phyloP scores from a whole-genome alignment of 2,797 vertebrate genomes.

The Micrastur ruficollis region DNA sequence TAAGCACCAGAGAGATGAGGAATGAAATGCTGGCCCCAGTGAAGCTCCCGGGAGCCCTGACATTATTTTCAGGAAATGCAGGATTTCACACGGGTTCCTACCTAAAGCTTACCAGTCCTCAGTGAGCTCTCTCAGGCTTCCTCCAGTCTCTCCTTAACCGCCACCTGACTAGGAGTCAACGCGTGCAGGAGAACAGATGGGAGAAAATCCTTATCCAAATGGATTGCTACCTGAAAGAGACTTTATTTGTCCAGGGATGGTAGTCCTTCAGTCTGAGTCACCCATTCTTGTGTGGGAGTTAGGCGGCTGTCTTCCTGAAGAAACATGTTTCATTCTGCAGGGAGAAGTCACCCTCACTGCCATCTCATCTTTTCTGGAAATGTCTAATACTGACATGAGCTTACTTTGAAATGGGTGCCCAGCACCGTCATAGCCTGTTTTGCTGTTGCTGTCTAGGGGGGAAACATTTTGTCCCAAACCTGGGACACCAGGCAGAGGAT shows the following conservation, averaged over 20 bases:
- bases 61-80: not conserved
- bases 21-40: not conserved
- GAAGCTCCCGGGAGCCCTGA: not conserved
- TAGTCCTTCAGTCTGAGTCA: constrained; percentile 44
- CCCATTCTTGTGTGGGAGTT: constrained; percentile 20
- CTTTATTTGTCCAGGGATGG: not conserved
- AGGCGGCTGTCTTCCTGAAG: constrained; percentile 31
- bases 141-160: not conserved
- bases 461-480: not conserved
- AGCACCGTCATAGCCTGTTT: not conserved
- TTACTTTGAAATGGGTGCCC: not conserved
- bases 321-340: constrained; percentile 33
- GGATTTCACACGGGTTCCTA: not conserved
- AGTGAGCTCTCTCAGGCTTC: not conserved
- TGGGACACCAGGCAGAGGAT: not conserved
- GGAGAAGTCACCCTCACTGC: not conserved
- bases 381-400: not conserved
- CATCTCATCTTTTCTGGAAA: constrained; percentile 4
- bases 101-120: not conserved
- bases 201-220: not conserved
- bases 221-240: not conserved
- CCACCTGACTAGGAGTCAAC: not conserved
- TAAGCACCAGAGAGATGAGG: not conserved
- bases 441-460: not conserved
- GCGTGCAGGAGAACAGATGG: constrained; percentile 5